Conservation (phyloP, 1,140 invertebrate species). For the Dendrolimus kikuchii region DNA sequence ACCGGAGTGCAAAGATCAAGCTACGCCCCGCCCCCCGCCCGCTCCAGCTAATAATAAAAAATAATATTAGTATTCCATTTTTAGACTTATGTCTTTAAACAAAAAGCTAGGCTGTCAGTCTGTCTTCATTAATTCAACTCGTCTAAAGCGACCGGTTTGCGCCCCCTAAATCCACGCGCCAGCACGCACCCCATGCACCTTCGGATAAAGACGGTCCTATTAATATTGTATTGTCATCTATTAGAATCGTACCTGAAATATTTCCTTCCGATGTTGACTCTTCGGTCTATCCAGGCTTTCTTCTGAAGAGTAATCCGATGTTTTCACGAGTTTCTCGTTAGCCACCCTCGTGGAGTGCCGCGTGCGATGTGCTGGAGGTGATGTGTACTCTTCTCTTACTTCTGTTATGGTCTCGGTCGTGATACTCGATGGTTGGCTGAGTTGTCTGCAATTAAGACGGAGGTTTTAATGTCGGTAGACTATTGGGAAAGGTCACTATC, state of each 20-base stretch:
- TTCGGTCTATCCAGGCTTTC: slow-evolving; percentile 55
- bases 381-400: slow-evolving; percentile 21
- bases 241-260: slow-evolving; percentile 39
- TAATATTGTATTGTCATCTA: no score
- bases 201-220: no score
- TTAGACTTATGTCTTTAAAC: no score
- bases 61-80: no score
- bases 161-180: no score
- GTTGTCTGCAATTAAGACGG: slow-evolving; percentile 31
- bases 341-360: slow-evolving; percentile 23
- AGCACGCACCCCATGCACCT: no score
- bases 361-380: slow-evolving; percentile 26
- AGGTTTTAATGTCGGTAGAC: neutral
- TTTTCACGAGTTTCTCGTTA: slow-evolving; percentile 42
- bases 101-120: no score
- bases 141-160: no score
- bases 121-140: no score
- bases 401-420: slow-evolving; percentile 34
- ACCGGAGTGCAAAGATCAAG: no score
- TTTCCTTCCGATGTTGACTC: slow-evolving; percentile 36
- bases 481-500: neutral
- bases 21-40: no score
- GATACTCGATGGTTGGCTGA: slow-evolving; percentile 23
- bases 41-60: no score
- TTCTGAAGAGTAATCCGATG: slow-evolving; percentile 72